phyloP scores from a whole-genome alignment of 1,140 invertebrate genomes.

The Macrobrachium nipponense region DNA sequence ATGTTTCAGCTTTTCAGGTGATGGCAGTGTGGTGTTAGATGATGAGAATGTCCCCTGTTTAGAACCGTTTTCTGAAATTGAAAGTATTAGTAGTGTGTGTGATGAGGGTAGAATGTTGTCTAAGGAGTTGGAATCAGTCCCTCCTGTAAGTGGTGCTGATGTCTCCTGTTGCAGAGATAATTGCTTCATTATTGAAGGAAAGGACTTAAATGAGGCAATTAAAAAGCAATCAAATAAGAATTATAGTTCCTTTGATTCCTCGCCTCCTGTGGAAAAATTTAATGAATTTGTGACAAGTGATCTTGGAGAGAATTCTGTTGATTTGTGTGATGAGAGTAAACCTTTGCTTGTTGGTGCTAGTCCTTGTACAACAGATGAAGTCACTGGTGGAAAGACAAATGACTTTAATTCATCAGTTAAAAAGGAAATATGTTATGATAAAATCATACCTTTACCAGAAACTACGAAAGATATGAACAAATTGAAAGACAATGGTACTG shows the following conservation, averaged over 20 bases:
- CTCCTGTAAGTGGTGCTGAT: not conserved
- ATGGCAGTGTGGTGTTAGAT: constrained; percentile 44
- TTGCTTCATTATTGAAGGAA: no score
- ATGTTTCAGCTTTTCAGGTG: constrained; percentile 46
- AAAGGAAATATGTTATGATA: constrained; percentile 49
- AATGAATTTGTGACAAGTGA: not conserved
- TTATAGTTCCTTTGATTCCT: constrained; percentile 43
- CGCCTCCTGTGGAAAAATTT: constrained; percentile 32
- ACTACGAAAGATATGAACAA: constrained; percentile 15
- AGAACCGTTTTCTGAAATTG: constrained; percentile 25
- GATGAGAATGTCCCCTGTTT: constrained; percentile 52
- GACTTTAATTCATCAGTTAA: constrained; percentile 6
- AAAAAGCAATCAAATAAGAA: constrained; percentile 36
- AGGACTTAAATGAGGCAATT: constrained; percentile 24
- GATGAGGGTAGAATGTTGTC: constrained; percentile 15
- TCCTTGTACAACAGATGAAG: not conserved
- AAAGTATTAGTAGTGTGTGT: not conserved
- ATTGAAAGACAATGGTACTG: constrained; percentile 32
- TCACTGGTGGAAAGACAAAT: not conserved
- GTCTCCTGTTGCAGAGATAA: not conserved
- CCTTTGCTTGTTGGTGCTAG: no score
- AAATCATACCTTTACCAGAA: constrained; percentile 47
- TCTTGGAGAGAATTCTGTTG: no score
- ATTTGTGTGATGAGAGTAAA: no score
- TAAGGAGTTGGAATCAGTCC: not conserved